phyloP scores from a whole-genome alignment of 2,113 vertebrate genomes.

The Rutilus rutilus region DNA sequence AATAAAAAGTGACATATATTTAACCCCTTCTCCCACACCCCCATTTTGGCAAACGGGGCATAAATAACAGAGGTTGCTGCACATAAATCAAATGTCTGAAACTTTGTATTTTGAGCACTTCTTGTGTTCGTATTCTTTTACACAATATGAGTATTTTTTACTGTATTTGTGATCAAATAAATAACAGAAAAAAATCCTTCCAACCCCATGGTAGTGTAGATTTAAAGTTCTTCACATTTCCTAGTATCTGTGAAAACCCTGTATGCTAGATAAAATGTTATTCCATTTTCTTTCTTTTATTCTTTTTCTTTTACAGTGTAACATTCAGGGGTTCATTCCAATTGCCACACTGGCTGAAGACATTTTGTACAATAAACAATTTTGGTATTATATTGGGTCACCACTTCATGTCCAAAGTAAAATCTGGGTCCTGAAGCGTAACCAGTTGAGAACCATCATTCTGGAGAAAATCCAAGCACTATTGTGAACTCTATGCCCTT shows the following conservation, averaged over 20 bases:
- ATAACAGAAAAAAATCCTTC: too few relatives aligned
- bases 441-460: neutral
- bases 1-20: too few relatives aligned
- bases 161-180: too few relatives aligned
- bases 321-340: neutral
- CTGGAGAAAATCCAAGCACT: neutral
- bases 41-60: too few relatives aligned
- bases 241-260: neutral
- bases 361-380: neutral
- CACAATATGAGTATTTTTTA: too few relatives aligned
- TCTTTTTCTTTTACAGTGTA: neutral
- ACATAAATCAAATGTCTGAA: too few relatives aligned
- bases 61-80: too few relatives aligned
- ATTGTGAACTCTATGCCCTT: neutral
- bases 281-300: neutral
- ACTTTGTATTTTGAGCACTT: too few relatives aligned
- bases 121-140: too few relatives aligned
- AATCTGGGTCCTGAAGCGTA: neutral
- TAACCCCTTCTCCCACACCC: too few relatives aligned
- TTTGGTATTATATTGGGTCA: neutral
- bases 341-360: neutral
- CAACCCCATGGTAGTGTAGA: too few relatives aligned
- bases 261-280: neutral
- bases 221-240: neutral
- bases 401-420: neutral